A percentile compares a stretch with the other conserved stretches of the same genome.
Evolutionary conservation across 2,113 vertebrate genomes (phyloP).

Genomic region (Rostratula benghalensis): DNA sequence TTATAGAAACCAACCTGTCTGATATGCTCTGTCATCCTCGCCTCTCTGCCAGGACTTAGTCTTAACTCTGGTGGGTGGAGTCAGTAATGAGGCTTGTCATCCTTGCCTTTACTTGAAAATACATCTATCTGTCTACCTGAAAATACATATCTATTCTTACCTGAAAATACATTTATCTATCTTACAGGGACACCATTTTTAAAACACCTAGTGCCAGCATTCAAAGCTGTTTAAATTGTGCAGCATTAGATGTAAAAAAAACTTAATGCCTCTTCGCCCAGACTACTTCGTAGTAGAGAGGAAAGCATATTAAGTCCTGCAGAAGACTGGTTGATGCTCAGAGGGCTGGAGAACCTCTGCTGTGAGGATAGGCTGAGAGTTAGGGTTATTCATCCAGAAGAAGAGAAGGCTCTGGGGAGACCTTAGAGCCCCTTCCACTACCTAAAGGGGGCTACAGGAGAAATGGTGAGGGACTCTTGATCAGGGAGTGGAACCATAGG

Average conservation of each 20-base stretch:
- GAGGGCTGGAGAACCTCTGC: no score
- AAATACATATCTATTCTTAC: neutral
- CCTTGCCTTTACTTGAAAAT: neutral
- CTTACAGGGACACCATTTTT: neutral
- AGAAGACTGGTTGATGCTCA: neutral
- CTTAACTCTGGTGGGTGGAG: neutral
- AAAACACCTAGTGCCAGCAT: neutral
- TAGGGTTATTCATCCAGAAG: no score
- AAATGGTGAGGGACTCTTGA: no score
- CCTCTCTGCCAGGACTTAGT: neutral
- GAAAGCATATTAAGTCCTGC: neutral
- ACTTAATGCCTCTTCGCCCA: neutral
- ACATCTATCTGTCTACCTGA: neutral
- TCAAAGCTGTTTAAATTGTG: neutral
- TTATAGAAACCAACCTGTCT: slow-evolving; percentile 46
- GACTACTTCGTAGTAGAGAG: neutral
- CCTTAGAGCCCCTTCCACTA: no score
- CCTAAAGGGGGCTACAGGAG: no score
- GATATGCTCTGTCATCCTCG: neutral
- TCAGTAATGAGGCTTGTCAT: neutral
- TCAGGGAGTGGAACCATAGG: no score
- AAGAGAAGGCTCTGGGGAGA: no score
- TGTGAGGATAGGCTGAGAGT: no score
- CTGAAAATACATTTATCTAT: neutral
- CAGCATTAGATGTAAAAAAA: neutral